These are phyloP conservation scores for Drosophila ercepeae DNA, from an alignment of 1,140 invertebrate genomes.

Conservation along the genomic window DNA sequence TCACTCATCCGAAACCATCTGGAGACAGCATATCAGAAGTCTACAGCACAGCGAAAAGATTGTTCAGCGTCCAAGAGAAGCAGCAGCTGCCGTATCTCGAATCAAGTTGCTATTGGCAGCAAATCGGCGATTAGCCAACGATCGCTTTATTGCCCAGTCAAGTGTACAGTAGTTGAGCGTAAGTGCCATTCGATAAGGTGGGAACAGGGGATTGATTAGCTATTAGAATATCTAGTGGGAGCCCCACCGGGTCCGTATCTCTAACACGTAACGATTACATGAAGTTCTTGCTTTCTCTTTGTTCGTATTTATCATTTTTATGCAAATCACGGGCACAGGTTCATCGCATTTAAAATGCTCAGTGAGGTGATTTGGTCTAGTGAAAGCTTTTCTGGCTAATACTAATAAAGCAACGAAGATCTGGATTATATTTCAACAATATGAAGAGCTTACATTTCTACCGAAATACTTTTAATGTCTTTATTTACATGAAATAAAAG, in stretches of 20 bases:
- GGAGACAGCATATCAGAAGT: not conserved
- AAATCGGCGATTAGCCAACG: slow-evolving; percentile 17
- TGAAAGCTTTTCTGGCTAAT: too few species aligned
- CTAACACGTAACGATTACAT: not conserved
- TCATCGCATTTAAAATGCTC: not conserved
- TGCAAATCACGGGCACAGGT: slow-evolving; percentile 6
- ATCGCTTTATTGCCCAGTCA: slow-evolving; percentile 40
- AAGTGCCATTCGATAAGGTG: slow-evolving; percentile 20
- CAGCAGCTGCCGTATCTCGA: slow-evolving; percentile 10
- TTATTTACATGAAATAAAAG: too few species aligned
- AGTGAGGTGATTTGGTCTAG: not conserved
- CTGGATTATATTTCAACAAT: too few species aligned
- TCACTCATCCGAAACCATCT: not conserved
- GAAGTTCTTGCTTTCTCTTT: slow-evolving; percentile 1
- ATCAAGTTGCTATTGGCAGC: slow-evolving; percentile 4
- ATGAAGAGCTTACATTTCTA: too few species aligned
- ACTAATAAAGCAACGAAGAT: too few species aligned
- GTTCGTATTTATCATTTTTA: slow-evolving; percentile 1
- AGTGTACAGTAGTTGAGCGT: slow-evolving; percentile 33
- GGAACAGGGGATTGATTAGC: not conserved
- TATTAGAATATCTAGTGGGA: not conserved
- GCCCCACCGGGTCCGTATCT: not conserved
- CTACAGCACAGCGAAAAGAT: not conserved
- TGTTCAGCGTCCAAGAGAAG: not conserved
- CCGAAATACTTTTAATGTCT: too few species aligned